These are phyloP conservation scores for Montifringilla adamsi DNA, from an alignment of 2,113 vertebrate species.

Conservation along the genomic window DNA sequence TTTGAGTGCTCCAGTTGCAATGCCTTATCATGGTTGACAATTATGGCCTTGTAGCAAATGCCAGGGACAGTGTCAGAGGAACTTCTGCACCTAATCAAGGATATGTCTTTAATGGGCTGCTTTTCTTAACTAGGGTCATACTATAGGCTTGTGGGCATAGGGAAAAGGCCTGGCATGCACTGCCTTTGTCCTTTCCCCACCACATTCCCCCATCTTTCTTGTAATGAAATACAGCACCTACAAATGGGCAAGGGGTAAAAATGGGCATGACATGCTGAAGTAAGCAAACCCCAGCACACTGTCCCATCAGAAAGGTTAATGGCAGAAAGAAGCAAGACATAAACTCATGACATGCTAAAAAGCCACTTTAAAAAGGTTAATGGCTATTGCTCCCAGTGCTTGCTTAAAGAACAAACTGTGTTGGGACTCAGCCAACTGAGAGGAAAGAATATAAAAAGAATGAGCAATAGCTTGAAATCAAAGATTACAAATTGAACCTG, in stretches of 20 bases:
- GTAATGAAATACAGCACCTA: background rate
- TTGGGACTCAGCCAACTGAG: background rate
- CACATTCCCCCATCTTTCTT: background rate
- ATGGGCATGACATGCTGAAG: background rate
- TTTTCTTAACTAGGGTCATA: background rate
- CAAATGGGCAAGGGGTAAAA: background rate
- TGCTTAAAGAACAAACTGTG: conserved; percentile 24
- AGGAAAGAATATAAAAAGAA: conserved; percentile 8
- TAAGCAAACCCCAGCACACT: background rate
- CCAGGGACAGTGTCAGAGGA: background rate
- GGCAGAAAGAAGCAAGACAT: conserved; percentile 26
- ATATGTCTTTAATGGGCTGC: background rate
- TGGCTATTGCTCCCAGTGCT: conserved; percentile 31
- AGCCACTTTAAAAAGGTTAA: conserved; percentile 57
- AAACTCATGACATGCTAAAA: conserved; percentile 52
- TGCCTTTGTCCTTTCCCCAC: background rate
- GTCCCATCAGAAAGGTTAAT: conserved; percentile 59
- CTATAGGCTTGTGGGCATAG: background rate
- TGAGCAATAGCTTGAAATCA: conserved; percentile 11
- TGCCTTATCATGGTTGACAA: conserved; percentile 48
- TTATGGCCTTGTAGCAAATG: conserved; percentile 6
- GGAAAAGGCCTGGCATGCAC: background rate
- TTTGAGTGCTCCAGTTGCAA: conserved; percentile 57
- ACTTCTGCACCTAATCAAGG: background rate
- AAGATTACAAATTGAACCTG: conserved; percentile 8